Evolutionary conservation across 2,888 invertebrate species (phyloP), one percentile per base, ranked within the genome.

Genomic region (Sthenelais limicola): DNA sequence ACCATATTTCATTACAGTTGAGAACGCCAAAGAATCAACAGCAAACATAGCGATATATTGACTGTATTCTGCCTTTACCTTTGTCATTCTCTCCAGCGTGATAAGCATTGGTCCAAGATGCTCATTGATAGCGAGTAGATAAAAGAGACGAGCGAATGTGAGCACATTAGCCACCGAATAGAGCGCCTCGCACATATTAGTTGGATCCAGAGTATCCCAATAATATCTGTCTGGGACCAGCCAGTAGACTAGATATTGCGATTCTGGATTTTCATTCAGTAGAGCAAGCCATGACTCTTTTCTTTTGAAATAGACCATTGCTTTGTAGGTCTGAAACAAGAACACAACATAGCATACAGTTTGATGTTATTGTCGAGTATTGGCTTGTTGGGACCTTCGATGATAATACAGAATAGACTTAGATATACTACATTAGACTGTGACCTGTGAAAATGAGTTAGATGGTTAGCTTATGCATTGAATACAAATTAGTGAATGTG

Each of bases 51-150:
- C n/a, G n/a, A n/a, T n/a, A n/a, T n/a, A n/a, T n/a, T n/a, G n/a
- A n/a, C n/a, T n/a, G n/a, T n/a, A n/a, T n/a, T n/a, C n/a, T n/a
- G n/a, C n/a, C n/a, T n/a, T 75, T 76, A 84, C 85, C 74, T 83
- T 83, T 15, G 84, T 80, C 82, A 84, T 85, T 52, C 81, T 78
- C 32, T 82, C 83, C 15, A 84, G 78, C 0, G 84, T 82, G 56
- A 85, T 84, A 73, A 84, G 84, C 81, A 85, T 82, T 3, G 85
- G 85, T 48, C 85, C 85, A 69, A 85, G 82, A n/a, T 81, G 79
- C 70, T 84, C 84, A 74, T 82, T 84, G 68, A 84, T 83, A 0
- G 85, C 84, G 12, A 85, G 76, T 18, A 85, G 78, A 73, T 83
- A 83, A 18, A 83, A 85, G 12, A 85, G 76, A 21, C 84, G 74